These are phyloP conservation scores for Latrodectus geometricus DNA, from an alignment of 1,140 invertebrate species.

Conservation along the genomic window DNA sequence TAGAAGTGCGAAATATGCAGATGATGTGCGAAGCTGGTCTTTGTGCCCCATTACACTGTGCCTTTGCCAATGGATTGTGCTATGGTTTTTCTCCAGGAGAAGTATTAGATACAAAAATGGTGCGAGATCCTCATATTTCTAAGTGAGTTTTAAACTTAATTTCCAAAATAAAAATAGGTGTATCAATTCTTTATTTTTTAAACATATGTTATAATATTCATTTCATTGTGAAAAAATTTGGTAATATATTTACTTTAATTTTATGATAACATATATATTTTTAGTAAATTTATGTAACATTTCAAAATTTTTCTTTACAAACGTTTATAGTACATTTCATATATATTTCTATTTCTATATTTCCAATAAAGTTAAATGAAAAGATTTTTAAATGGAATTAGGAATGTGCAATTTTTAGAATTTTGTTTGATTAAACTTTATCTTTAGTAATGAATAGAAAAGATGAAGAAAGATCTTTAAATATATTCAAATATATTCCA, in stretches of 20 bases:
- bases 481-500: no score
- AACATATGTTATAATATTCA: not conserved
- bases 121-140: slow-evolving; percentile 77
- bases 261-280: not conserved
- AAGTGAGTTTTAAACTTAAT: slow-evolving; percentile 52
- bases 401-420: no score
- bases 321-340: no score
- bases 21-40: slow-evolving; percentile 81
- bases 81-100: slow-evolving; percentile 92
- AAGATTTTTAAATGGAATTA: no score
- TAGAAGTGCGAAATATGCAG: slow-evolving; percentile 80
- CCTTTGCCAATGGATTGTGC: slow-evolving; percentile 93
- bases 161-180: not conserved
- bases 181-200: not conserved
- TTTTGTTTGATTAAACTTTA: no score
- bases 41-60: slow-evolving; percentile 87
- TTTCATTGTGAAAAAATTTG: not conserved
- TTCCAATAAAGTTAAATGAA: no score
- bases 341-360: no score
- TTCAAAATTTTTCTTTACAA: no score
- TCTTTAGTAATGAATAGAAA: no score
- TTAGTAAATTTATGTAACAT: no score
- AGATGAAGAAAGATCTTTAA: no score
- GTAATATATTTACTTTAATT: slow-evolving; percentile 59
- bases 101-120: slow-evolving; percentile 79